These are phyloP conservation scores for Dendrocincla tyrannina DNA, from an alignment of 2,797 vertebrate genomes.

Conservation along the genomic window DNA sequence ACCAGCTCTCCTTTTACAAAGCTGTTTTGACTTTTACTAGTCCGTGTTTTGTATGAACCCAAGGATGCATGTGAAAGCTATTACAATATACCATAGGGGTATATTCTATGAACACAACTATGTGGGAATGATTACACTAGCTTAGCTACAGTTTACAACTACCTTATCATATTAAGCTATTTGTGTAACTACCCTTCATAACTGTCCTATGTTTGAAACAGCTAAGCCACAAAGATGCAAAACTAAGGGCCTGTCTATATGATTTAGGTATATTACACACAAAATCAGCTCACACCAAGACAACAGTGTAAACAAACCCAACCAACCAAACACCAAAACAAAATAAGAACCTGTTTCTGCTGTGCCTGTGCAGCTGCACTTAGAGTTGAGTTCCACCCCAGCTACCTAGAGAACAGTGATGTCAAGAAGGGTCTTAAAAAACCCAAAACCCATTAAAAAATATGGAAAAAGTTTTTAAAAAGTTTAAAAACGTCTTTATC, in stretches of 20 bases:
- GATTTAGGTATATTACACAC: neutral
- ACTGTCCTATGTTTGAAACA: neutral
- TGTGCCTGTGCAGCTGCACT: neutral
- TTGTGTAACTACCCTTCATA: neutral
- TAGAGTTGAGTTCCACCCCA: neutral
- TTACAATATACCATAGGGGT: accelerated
- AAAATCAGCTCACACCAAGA: neutral
- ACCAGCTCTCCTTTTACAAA: neutral
- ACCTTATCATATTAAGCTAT: neutral
- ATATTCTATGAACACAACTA: neutral
- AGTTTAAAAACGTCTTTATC: neutral
- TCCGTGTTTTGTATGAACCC: neutral
- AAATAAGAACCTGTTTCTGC: neutral
- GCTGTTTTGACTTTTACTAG: neutral
- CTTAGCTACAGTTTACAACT: neutral
- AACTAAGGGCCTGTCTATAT: neutral
- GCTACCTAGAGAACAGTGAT: neutral
- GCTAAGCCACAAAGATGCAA: neutral
- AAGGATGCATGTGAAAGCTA: neutral
- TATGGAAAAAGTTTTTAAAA: neutral
- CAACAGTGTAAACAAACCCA: neutral
- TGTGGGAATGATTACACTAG: neutral
- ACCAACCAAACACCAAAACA: neutral
- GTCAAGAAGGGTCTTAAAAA: neutral
- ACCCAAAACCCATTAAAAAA: too few species aligned